Evolutionary conservation across 1,140 invertebrate species (phyloP).

Genomic region (Micrasema minimum): DNA sequence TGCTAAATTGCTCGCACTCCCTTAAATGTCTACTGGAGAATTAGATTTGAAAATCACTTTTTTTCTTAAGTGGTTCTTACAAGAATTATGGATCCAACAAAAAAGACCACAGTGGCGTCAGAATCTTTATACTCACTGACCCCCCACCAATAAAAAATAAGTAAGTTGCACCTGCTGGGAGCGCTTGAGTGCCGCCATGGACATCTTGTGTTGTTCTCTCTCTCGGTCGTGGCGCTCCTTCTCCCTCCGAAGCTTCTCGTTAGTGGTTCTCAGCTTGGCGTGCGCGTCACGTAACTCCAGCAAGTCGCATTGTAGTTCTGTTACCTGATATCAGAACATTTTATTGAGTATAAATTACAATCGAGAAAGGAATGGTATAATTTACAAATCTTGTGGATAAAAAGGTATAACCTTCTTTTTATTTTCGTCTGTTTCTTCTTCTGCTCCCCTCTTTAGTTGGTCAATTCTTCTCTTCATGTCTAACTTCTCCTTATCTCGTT

Average conservation of each 20-base stretch:
- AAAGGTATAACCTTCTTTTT: constrained; percentile 79
- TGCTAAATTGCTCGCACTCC: no score
- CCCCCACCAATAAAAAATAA: no score
- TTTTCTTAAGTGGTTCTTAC: no score
- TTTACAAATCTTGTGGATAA: no score
- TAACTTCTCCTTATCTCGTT: constrained; percentile 87
- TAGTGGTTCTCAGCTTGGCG: constrained; percentile 90
- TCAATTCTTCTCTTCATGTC: constrained; percentile 87
- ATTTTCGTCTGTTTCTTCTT: constrained; percentile 90
- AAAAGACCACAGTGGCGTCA: no score
- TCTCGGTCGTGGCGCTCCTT: constrained; percentile 87
- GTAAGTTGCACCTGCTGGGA: constrained; percentile 66
- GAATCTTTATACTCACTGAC: no score
- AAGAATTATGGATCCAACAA: no score
- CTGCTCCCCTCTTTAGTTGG: constrained; percentile 83
- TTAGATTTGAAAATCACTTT: no score
- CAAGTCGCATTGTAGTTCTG: constrained; percentile 86
- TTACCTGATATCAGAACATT: constrained; percentile 57
- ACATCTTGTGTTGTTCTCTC: constrained; percentile 70
- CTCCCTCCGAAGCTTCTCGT: constrained; percentile 88
- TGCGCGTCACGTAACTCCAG: constrained; percentile 90
- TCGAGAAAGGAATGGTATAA: no score
- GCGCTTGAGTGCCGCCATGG: constrained; percentile 62
- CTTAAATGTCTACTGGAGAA: no score
- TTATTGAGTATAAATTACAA: no score